Base-by-base conservation (phyloP, 1,140 invertebrate species). In the Dendroctonus valens region DNA sequence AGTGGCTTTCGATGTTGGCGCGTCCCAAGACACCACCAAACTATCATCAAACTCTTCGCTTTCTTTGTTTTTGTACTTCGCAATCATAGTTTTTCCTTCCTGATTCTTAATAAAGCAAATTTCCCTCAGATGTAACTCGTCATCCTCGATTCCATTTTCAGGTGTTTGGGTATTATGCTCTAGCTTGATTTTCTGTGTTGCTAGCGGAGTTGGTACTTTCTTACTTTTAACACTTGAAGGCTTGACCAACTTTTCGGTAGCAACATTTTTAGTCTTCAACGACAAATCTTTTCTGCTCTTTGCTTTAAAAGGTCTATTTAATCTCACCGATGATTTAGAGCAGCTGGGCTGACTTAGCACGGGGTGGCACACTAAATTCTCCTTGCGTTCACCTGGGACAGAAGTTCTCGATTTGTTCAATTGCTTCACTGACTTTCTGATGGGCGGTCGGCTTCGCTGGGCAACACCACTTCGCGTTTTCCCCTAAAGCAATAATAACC, bases 21-120 rank as follows among this genome's bases (percentile, higher is more conserved):
- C 53, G 14, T 76, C 70, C 76, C 77, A 76, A 12, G 71, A 65
- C 5, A 78, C 74, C 9, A 77, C 70, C 44, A 77, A 59, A 59
- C 65, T 69, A 54, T 74, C 70, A 44, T 75, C 72, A 52, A 69
- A 68, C 15, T 67, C 48, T 11, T 66, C 51, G 11, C 58, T 59
- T 9, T 73, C 67, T 41, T 70, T 64, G 26, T 64, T 69, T 62
- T 76, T 70, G 51, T 75, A 76, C 50, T 75, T 76, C 7, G 75
- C 74, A 15, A 77, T 73, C 53, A 76, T 68, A 8, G 68, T 71
- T 59, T 77, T 77, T 9, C 71, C 74, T 15, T 70, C 68, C 9
- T 49, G 67, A 38, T 69, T 70, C 64, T 75, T 75, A n/a, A 76
- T 71, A 54, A 76, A 76, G 54, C 74, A 75, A 41, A 76, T 76